Percentiles rank a stretch among this genome's conserved stretches.
These are phyloP conservation scores for Limnephilus marmoratus DNA, from an alignment of 2,888 invertebrate species.

Conservation along the genomic window DNA sequence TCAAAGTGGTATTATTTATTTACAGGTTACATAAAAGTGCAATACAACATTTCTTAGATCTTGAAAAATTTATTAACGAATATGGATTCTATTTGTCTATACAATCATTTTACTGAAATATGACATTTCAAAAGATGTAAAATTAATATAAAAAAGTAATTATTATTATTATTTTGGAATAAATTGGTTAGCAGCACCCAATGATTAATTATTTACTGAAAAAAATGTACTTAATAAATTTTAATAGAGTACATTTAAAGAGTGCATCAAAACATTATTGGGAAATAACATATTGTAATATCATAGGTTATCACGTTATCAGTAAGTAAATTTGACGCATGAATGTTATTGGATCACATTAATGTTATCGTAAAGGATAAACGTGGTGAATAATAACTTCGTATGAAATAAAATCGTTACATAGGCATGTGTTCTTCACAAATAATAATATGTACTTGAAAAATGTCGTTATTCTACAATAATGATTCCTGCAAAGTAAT, in stretches of 20 bases:
- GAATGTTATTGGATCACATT: neutral
- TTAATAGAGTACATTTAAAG: neutral
- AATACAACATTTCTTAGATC: neutral
- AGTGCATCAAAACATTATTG: neutral
- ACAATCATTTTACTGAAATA: too few species aligned
- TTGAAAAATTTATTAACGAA: neutral
- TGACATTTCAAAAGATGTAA: too few species aligned
- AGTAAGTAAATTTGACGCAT: neutral
- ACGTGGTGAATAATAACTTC: neutral
- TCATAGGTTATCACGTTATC: neutral
- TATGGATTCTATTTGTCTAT: neutral
- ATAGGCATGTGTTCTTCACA: neutral
- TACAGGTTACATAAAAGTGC: neutral
- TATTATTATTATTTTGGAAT: too few species aligned
- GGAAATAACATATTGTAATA: neutral
- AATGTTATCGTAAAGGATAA: neutral
- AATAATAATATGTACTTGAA: too few species aligned
- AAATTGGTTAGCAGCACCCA: too few species aligned
- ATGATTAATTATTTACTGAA: too few species aligned
- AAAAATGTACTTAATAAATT: neutral
- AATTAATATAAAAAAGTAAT: too few species aligned
- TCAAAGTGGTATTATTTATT: neutral
- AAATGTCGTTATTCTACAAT: too few species aligned
- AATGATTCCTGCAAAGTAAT: too few species aligned
- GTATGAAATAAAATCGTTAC: neutral